phyloP scores from a whole-genome alignment of 2,888 invertebrate species.

The Drosophila stalkeri region DNA sequence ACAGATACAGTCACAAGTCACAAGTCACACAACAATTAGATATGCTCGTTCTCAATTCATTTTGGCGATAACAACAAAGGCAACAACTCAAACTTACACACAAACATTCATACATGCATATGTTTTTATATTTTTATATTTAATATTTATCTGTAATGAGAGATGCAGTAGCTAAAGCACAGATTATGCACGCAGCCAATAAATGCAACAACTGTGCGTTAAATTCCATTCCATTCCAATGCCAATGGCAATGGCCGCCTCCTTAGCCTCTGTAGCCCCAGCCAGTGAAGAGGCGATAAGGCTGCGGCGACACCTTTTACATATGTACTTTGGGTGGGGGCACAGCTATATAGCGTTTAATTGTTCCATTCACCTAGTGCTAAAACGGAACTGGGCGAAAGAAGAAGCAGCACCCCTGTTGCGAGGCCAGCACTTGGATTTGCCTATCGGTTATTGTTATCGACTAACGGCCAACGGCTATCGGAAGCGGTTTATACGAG shows the following conservation, averaged over 20 bases:
- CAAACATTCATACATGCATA: background rate
- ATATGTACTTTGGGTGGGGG: background rate
- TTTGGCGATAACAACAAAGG: slow-evolving; percentile 28
- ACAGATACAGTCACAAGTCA: too few species aligned
- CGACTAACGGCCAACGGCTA: background rate
- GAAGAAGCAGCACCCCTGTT: background rate
- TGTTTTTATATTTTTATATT: too few species aligned
- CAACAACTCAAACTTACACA: slow-evolving; percentile 26
- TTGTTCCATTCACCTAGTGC: slow-evolving; percentile 64
- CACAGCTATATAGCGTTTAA: slow-evolving; percentile 18
- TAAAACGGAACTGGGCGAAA: slow-evolving; percentile 38
- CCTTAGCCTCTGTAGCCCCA: slow-evolving; percentile 7
- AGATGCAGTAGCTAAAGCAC: background rate
- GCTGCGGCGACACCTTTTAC: slow-evolving; percentile 18
- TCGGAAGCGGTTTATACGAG: background rate
- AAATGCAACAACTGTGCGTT: slow-evolving; percentile 25
- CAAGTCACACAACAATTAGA: background rate
- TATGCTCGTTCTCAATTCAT: slow-evolving; percentile 14
- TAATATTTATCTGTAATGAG: background rate
- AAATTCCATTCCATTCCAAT: slow-evolving; percentile 18
- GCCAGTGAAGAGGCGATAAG: slow-evolving; percentile 31
- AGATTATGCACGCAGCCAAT: slow-evolving; percentile 14
- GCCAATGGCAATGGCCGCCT: slow-evolving; percentile 40
- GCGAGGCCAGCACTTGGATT: too few species aligned
- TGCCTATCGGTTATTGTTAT: slow-evolving; percentile 1